phyloP scores from a whole-genome alignment of 2,888 invertebrate genomes.

The Napeogenes sylphis region DNA sequence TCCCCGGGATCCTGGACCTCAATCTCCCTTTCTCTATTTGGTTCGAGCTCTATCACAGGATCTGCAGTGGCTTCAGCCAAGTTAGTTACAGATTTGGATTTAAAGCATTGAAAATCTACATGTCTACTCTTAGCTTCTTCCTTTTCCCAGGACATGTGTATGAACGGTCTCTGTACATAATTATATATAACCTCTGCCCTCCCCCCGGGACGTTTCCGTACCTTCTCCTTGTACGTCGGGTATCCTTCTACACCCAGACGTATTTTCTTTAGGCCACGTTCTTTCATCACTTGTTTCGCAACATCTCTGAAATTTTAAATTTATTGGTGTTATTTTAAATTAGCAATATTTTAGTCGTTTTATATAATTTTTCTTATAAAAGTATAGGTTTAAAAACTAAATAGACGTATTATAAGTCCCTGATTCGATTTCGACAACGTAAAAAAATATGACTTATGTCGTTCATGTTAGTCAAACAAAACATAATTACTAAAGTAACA shows the following conservation, averaged over 20 bases:
- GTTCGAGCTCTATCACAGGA: conserved; percentile 83
- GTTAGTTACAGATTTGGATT: conserved; percentile 98
- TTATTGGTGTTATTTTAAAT: neutral
- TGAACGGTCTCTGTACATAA: conserved; percentile 99
- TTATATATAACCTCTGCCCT: conserved; percentile 98
- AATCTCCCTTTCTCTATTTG: conserved; percentile 65
- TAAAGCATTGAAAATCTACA: conserved; percentile 99
- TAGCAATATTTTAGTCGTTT: neutral
- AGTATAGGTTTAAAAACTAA: no score
- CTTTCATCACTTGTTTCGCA: conserved; percentile 99
- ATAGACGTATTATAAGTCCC: no score
- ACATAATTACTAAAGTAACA: no score
- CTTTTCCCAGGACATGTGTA: conserved; percentile 99
- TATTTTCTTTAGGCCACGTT: conserved; percentile 98
- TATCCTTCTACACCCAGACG: conserved; percentile 99
- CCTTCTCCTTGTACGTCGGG: conserved; percentile 99
- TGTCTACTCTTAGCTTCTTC: conserved; percentile 99
- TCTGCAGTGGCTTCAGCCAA: conserved; percentile 96
- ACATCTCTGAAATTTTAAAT: conserved; percentile 87
- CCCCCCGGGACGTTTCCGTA: conserved; percentile 95
- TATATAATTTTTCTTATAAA: neutral
- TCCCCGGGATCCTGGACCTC: conserved; percentile 39
- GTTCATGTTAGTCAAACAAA: no score
- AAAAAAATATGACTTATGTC: no score
- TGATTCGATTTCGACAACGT: no score